Conservation (phyloP, 1,140 invertebrate species). For the Papilio machaon region DNA sequence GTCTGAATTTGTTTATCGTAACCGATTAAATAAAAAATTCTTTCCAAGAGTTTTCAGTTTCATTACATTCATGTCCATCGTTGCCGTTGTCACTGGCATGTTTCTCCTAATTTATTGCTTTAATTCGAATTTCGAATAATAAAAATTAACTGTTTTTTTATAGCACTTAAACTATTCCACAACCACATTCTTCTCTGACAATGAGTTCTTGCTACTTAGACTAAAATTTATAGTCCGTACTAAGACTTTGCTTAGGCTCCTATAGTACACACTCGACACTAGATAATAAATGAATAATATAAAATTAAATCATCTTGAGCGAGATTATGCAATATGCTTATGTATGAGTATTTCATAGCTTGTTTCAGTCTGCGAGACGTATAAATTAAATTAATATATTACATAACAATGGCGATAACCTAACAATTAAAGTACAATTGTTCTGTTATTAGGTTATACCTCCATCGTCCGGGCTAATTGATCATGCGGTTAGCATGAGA, state of each 20-base stretch:
- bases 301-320: no score
- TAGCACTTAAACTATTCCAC: neutral
- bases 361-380: no score
- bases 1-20: neutral
- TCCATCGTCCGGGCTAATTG: slow-evolving; percentile 91
- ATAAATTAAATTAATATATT: no score
- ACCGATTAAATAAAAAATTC: neutral
- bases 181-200: neutral
- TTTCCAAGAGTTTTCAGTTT: neutral
- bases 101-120: slow-evolving; percentile 5
- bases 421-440: neutral
- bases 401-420: no score
- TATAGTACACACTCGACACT: no score
- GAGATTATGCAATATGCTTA: no score
- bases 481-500: slow-evolving; percentile 95
- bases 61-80: slow-evolving; percentile 17
- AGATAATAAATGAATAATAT: no score
- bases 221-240: no score
- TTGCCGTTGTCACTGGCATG: slow-evolving; percentile 1
- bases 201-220: neutral
- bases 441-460: slow-evolving; percentile 84
- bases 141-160: neutral
- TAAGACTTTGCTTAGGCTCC: no score
- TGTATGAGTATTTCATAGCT: no score
- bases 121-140: neutral